A percentile compares a stretch with the other conserved stretches of the same genome.
Conservation (phyloP, 2,113 vertebrate genomes). For the Hyla sarda region DNA sequence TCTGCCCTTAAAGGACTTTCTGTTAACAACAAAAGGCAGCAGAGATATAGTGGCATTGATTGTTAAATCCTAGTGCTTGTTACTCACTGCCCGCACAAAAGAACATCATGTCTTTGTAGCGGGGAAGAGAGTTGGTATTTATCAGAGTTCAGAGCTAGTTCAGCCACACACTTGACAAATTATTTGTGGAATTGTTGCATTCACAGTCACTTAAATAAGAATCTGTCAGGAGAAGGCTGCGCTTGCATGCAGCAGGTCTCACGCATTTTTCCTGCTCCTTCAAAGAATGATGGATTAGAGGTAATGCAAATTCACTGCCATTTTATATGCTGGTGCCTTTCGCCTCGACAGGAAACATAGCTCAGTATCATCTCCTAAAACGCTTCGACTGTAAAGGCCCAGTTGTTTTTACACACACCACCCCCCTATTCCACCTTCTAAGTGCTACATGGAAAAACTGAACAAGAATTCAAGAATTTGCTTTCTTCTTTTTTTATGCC, state of each 20-base stretch:
- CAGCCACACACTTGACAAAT: slow-evolving; percentile 98
- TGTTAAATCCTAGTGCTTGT: slow-evolving; percentile 74
- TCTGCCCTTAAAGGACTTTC: slow-evolving; percentile 68
- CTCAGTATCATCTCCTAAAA: slow-evolving; percentile 95
- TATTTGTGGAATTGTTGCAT: slow-evolving; percentile 99
- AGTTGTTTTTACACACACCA: slow-evolving; percentile 69
- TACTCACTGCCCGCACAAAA: slow-evolving; percentile 71
- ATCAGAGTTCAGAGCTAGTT: slow-evolving; percentile 96
- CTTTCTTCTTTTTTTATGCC: slow-evolving; percentile 63
- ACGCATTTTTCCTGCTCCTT: slow-evolving; percentile 78
- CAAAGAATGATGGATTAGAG: slow-evolving; percentile 94
- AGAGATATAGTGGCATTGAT: slow-evolving; percentile 78
- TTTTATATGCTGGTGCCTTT: slow-evolving; percentile 95
- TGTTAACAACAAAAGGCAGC: slow-evolving; percentile 71
- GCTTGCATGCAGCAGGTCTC: slow-evolving; percentile 83
- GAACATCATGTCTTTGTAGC: slow-evolving; percentile 75
- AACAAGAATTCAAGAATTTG: slow-evolving; percentile 66
- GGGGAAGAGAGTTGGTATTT: slow-evolving; percentile 80
- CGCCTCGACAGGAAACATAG: slow-evolving; percentile 87
- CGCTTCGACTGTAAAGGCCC: slow-evolving; percentile 82
- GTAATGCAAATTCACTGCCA: slow-evolving; percentile 99
- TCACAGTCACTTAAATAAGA: slow-evolving; percentile 99
- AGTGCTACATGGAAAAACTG: slow-evolving; percentile 64
- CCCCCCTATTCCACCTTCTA: background rate
- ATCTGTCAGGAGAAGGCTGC: slow-evolving; percentile 93